Conservation (phyloP, 2,888 invertebrate species). For the Rhagophthalmus giganteus region DNA sequence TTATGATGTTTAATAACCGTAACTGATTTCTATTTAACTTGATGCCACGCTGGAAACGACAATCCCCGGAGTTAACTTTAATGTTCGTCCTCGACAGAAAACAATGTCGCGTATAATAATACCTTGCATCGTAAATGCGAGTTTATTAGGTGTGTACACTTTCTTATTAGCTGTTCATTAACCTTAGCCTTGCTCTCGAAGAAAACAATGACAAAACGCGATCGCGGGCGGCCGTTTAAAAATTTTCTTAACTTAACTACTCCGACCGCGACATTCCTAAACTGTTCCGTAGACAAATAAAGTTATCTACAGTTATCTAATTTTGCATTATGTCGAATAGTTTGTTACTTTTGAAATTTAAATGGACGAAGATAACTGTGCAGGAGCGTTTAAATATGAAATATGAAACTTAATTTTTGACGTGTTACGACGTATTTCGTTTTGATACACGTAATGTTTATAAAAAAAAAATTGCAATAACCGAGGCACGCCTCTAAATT, state of each 20-base stretch:
- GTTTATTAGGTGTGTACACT: slow-evolving; percentile 31
- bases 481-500: no score
- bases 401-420: no score
- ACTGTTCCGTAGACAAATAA: neutral
- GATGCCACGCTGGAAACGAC: slow-evolving; percentile 10
- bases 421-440: no score
- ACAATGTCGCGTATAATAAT: slow-evolving; percentile 28
- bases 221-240: neutral
- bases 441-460: no score
- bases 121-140: slow-evolving; percentile 19
- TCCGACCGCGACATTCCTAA: neutral
- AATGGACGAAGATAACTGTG: no score
- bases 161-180: slow-evolving; percentile 30
- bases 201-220: slow-evolving; percentile 4
- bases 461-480: no score
- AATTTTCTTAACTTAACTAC: neutral
- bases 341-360: no score
- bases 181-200: slow-evolving; percentile 10
- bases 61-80: slow-evolving; percentile 12
- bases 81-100: slow-evolving; percentile 23
- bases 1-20: slow-evolving; percentile 24
- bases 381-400: no score
- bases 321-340: no score
- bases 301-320: no score
- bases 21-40: slow-evolving; percentile 26